Evolutionary conservation across 2,888 invertebrate species (phyloP).

Genomic region (Blera fallax): DNA sequence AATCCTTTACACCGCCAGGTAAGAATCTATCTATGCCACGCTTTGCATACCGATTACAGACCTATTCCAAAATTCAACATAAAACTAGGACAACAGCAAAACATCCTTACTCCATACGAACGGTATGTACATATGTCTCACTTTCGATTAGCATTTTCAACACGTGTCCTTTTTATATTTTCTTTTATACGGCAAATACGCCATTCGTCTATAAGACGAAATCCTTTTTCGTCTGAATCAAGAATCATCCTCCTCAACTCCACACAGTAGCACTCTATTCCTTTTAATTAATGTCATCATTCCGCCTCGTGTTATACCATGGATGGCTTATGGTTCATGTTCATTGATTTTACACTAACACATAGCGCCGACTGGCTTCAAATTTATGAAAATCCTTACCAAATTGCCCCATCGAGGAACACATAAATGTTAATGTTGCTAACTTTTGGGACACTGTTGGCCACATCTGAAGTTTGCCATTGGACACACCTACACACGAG

Average conservation of each 20-base stretch:
- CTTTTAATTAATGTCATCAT: slow-evolving; percentile 8
- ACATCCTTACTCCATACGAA: neutral
- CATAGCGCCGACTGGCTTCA: neutral
- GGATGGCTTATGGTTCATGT: neutral
- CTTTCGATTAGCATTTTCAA: slow-evolving; percentile 14
- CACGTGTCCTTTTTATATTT: neutral
- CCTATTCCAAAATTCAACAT: neutral
- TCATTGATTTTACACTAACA: slow-evolving; percentile 12
- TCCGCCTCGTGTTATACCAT: neutral
- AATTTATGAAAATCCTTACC: slow-evolving; percentile 12
- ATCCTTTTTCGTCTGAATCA: neutral
- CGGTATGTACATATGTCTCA: neutral
- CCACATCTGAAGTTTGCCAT: neutral
- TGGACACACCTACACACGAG: neutral
- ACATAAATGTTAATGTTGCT: slow-evolving; percentile 12
- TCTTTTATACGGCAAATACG: neutral
- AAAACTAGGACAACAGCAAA: neutral
- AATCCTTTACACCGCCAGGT: neutral
- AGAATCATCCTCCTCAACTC: neutral
- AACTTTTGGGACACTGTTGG: neutral
- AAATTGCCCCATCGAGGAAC: neutral
- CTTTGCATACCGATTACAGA: neutral
- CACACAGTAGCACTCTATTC: neutral
- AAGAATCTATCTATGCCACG: neutral
- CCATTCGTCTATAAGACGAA: neutral